Evolutionary conservation across 1,140 invertebrate species (phyloP), one percentile per base, ranked within the genome.

Genomic region (Lethrus apterus): DNA sequence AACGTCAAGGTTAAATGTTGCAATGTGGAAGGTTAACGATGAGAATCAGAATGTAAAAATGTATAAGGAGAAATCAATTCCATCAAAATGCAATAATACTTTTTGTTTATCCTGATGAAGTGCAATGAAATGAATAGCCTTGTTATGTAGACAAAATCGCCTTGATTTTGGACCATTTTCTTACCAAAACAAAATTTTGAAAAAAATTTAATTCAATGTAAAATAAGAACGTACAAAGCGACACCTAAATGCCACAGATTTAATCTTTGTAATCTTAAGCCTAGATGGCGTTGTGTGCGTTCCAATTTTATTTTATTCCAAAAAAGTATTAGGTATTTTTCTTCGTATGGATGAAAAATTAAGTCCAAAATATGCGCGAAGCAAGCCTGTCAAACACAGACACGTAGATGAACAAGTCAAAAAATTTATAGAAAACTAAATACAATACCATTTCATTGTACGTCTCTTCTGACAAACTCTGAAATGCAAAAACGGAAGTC

Each of bases 381-480:
- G 35, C 35, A 38, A 38, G 35, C 35, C 35, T 38, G 11, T 38
- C 20, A 38, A 38, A 38, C 35, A 38, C n/a, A 38, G 17, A 38
- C n/a, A n/a, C n/a, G n/a, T n/a, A n/a, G n/a, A n/a, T n/a, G n/a
- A n/a, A n/a, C n/a, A n/a, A n/a, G n/a, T n/a, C n/a, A n/a, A n/a
- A n/a, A n/a, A n/a, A n/a, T n/a, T n/a, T n/a, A n/a, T n/a, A n/a
- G n/a, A n/a, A n/a, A n/a, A n/a, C n/a, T n/a, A 56, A 69, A 78
- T 81, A 83, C 80, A 70, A 81, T 83, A 83, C 80, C 80, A 81
- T 82, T 72, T 80, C 77, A 80, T 83, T 82, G 79, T 80, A 82
- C 73, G 75, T 78, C 75, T 83, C 80, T 77, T 83, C 80, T 74
- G 79, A 81, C 77, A 81, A 79, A 79, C 75, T 82, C 80, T 83